These are phyloP conservation scores for Drosophila lacicola DNA, from an alignment of 2,888 invertebrate genomes.

Conservation along the genomic window DNA sequence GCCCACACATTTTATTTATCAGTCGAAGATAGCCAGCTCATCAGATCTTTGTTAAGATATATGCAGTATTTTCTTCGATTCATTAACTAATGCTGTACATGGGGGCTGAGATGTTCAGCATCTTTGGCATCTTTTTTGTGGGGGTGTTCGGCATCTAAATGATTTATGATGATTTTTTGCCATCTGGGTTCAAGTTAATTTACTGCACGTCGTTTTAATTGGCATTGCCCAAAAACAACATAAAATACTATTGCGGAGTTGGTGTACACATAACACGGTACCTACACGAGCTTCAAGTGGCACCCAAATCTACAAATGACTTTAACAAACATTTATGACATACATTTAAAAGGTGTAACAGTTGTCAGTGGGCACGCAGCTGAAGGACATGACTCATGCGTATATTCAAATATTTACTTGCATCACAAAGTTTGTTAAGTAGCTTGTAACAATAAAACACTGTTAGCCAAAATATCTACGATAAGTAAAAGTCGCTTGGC, in stretches of 20 bases:
- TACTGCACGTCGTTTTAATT: slow-evolving; percentile 53
- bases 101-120: slow-evolving; percentile 29
- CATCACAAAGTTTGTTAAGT: background rate
- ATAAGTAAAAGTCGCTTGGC: background rate
- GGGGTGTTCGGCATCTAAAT: slow-evolving; percentile 49
- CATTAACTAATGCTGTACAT: slow-evolving; percentile 39
- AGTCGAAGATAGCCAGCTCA: slow-evolving; percentile 13
- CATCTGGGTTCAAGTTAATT: slow-evolving; percentile 49
- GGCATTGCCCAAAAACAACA: slow-evolving; percentile 41
- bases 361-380: slow-evolving; percentile 45
- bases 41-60: slow-evolving; percentile 8
- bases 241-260: slow-evolving; percentile 8
- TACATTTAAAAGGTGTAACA: slow-evolving; percentile 47
- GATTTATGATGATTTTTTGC: slow-evolving; percentile 47
- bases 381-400: slow-evolving; percentile 60
- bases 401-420: background rate
- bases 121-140: slow-evolving; percentile 29
- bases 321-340: slow-evolving; percentile 44
- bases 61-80: slow-evolving; percentile 21
- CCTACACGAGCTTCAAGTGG: slow-evolving; percentile 29
- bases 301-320: slow-evolving; percentile 47
- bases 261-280: background rate
- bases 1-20: slow-evolving; percentile 25
- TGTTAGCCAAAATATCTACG: background rate
- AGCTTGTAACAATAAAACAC: background rate